Base-by-base conservation (phyloP, 2,888 invertebrate genomes). In the Synanthedon vespiformis region DNA sequence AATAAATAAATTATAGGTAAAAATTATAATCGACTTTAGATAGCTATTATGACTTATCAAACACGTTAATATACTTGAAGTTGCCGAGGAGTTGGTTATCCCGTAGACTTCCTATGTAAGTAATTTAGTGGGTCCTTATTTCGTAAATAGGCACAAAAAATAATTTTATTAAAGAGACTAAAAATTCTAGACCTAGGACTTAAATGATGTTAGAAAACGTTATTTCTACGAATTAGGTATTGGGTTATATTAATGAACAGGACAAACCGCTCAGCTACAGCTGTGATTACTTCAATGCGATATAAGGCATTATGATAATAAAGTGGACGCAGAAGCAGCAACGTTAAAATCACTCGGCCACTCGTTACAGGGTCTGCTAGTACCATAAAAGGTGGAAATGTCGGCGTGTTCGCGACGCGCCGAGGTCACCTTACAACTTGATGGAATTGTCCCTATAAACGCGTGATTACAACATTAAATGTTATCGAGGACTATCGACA, bases 371-470 rank as follows among this genome's bases (percentile, higher is more conserved):
- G 76, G 76, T 67, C 72, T 74, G 64, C 70, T 14, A 65, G 59
- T 64, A 54, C 76, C 76, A 54, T 77, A 70, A 65, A 74, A 58
- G 77, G 76, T 52, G 58, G 65, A 58, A 65, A 68, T 63, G 65
- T 58, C 63, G 62, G 62, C 59, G 58, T 56, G 58, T 54, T 14
- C 65, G 68, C 51, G 58, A 59, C 57, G 56, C 51, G 54, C 6
- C 61, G 61, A 53, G 58, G 51, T 10, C 55, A 53, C 48, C 48
- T 13, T 14, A 8, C 13, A 10, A 48, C 16, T 22, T 48, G 48
- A 48, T 48, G 48, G 48, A 48, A 54, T 55, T 53, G 54, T 54
- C 55, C 51, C 54, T 58, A 18, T 61, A 62, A 60, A 63, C 62
- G 51, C 60, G 56, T 60, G 56, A 57, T 58, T 62, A 40, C 40